Evolutionary conservation across 2,113 vertebrate genomes (phyloP).

Genomic region (Pygoscelis adeliae): DNA sequence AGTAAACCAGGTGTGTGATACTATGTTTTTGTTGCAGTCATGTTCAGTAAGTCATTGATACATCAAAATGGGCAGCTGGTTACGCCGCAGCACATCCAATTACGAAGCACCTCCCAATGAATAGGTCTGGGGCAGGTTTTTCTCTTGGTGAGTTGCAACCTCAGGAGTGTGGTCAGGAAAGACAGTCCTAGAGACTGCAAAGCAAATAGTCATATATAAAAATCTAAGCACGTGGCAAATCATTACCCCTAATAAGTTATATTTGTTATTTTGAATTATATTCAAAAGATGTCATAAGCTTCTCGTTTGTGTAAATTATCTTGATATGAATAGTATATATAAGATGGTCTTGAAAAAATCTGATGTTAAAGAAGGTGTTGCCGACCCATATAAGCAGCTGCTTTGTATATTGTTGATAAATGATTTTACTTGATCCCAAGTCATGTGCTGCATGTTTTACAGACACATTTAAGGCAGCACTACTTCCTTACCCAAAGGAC

Average conservation of each 20-base stretch:
- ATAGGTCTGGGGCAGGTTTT: background rate
- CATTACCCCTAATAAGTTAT: background rate
- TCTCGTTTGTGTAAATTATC: background rate
- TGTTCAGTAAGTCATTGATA: background rate
- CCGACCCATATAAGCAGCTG: background rate
- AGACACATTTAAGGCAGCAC: background rate
- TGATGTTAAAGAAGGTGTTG: background rate
- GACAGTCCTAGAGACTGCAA: background rate
- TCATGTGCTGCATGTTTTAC: background rate
- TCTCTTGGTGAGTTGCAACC: background rate
- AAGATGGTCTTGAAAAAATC: background rate
- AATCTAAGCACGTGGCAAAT: background rate
- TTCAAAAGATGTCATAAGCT: background rate
- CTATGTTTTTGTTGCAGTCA: background rate
- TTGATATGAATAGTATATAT: background rate
- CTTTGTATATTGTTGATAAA: background rate
- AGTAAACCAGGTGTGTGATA: conserved; percentile 85
- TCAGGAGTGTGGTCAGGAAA: background rate
- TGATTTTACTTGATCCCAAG: background rate
- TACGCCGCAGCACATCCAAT: background rate
- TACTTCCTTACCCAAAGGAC: background rate
- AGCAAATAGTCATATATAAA: background rate
- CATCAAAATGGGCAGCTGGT: background rate
- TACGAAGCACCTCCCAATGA: background rate
- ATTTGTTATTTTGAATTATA: background rate